Evolutionary conservation across 2,113 vertebrate species (phyloP), one percentile per base, ranked within the genome.

Genomic region (Penelope pileata): DNA sequence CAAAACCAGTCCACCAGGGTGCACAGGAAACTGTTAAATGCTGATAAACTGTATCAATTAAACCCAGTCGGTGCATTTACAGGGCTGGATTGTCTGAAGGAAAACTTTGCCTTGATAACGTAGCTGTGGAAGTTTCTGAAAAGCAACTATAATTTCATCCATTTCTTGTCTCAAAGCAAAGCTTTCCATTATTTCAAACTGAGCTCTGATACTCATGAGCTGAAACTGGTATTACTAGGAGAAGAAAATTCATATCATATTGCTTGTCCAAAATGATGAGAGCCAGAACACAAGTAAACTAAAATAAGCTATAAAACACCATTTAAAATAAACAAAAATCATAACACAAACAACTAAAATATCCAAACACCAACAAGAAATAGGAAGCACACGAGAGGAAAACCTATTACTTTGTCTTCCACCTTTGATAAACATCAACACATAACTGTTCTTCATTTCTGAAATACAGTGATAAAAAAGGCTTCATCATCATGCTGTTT

Each of bases 31-130:
- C 73, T 86, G 92, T 7, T 81, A 34, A 64, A 74, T 13, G 1
- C 80, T 87, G 92, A 94, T 95, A 91, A 89, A 95, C 60, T 27
- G 21, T 79, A 94, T 93, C 86, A 82, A 62, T 50, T 90, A 75
- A 93, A 90, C 79, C 67, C 93, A 87, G n/a, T 1, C 78, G 84
- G 77, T 4, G 3, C 21, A 27, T 56, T n/a, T 79, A 94, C 72
- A 80, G 85, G 50, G 14, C 40, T 56, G 7, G 4, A 56, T 69
- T 88, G 78, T 81, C 82, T 88, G 88, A 95, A 95, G 79, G 24
- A 68, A 95, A 93, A 82, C 60, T 86, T 67, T 47, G 51, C 75
- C 95, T 78, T 91, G 78, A 84, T 95, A 86, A 89, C 90, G 83
- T 23, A 86, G 69, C 86, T 72, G 66, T 30, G 59, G 21, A 94